Evolutionary conservation across 2,113 vertebrate genomes (phyloP), one percentile per base, ranked within the genome.

Genomic region (Passerina amoena): DNA sequence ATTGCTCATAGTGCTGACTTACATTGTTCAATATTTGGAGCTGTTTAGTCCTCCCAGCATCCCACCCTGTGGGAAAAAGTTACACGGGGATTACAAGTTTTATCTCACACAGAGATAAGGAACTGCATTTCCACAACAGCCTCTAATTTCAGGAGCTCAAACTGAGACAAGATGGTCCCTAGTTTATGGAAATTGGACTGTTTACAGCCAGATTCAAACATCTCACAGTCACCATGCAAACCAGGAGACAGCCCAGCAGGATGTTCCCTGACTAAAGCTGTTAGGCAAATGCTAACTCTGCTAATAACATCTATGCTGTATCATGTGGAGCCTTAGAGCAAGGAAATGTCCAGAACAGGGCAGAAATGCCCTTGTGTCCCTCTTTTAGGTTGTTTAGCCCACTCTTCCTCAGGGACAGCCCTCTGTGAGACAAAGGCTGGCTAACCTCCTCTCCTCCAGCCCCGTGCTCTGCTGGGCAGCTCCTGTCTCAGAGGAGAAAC

Each of bases 1-100:
- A 73, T 44, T 65, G 86, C 83, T 92, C 72, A 61, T 2, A 88
- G 59, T 22, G 80, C 89, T 88, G 89, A 91, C 60, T 95, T 83
- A 68, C 28, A n/a, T 50, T 94, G 91, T 82, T 90, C 65, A 75
- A 4, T 79, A 82, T 54, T 75, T 35, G 75, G 66, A 92, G 44
- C 56, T 5, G 1, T 72, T 70, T 64, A 25, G 82, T 71, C 38
- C 54, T 82, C 37, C 57, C 10, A 10, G 59, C 91, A 86, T 45
- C 71, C 48, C 7, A 14, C 6, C 2, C 3, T 3, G 6, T 4
- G 28, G 71, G 30, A 38, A 42, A 6, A 69, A 89, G 53, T 79
- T 78, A 44, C 28, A 56, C 0, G 0, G 7, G 37, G 50, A 88
- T 31, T 80, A 35, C 75, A 83, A 37, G 21, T 57, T 77, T 57